phyloP scores from a whole-genome alignment of 1,140 invertebrate genomes.

The Polypedilum vanderplanki region DNA sequence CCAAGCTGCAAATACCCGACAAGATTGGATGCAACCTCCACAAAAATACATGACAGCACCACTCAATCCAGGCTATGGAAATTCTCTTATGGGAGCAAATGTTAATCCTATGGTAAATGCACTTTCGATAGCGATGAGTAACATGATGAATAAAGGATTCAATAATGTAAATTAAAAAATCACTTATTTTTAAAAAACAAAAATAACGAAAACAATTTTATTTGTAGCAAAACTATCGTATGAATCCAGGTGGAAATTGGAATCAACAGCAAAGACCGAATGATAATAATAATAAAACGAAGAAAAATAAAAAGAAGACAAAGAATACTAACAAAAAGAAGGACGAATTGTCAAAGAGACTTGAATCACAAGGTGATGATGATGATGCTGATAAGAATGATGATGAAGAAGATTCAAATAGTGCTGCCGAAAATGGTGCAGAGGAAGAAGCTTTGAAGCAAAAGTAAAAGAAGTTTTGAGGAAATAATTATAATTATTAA shows the following conservation, averaged over 20 bases:
- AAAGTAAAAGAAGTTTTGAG: not conserved
- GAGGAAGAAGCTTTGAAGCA: conserved; percentile 9
- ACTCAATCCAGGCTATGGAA: not conserved
- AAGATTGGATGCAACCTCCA: not conserved
- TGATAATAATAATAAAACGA: not conserved
- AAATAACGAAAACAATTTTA: not conserved
- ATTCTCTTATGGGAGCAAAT: not conserved
- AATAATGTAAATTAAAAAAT: conserved; percentile 9
- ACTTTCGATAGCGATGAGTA: conserved; percentile 5
- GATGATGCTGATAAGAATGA: not conserved
- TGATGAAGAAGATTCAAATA: not conserved
- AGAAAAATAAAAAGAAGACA: conserved; percentile 11
- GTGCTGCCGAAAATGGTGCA: not conserved
- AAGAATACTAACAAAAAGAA: not conserved
- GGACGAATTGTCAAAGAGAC: not conserved
- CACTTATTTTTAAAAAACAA: not conserved
- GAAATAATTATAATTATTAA: no score
- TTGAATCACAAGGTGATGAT: not conserved
- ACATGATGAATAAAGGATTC: conserved; percentile 10
- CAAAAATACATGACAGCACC: not conserved
- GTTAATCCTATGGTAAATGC: conserved; percentile 14
- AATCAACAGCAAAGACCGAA: conserved; percentile 2
- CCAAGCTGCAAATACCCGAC: not conserved
- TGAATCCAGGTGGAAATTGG: not conserved
- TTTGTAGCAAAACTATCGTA: not conserved